Base-by-base conservation (phyloP, 2,797 vertebrate genomes). In the Pangasius larnaudii region DNA sequence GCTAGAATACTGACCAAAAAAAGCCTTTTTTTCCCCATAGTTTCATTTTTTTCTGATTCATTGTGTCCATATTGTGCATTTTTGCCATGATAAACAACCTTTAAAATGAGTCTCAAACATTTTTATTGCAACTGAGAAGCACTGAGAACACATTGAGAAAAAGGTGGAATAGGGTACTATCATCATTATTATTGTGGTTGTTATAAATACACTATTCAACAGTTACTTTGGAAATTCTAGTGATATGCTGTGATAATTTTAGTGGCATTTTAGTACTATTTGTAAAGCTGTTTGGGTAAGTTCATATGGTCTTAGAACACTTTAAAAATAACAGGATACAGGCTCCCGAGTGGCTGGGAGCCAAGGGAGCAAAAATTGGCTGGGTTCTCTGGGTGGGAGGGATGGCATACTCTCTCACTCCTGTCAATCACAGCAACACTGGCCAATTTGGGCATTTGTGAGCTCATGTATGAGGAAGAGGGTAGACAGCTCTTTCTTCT, bases 281-380 rank as follows among this genome's bases (percentile, higher is more conserved):
- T 33, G 42, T 33, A 51, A 84, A 84, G 61, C 51, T 67, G 81
- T 67, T 84, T 67, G 42, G 42, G 9, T 33, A 84, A 51, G 61
- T 51, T 18, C 39, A 84, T 63, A 84, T 67, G 81, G 81, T 53
- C 81, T 33, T 69, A 42, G 36, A 81, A 42, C 56, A 81, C 58
- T 81, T 80, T 1, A 27, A 39, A 84, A 67, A 84, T 84, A 84
- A 69, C 81, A 84, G 81, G 81, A 84, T 84, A 67, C 81, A 67
- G 46, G 81, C n/a, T 51, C 42, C 81, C n/a, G 6, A 51, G 63
- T 84, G 81, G 63, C n/a, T 2, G 2, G 18, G 61, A 84, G 81
- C 61, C 61, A 84, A 69, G 42, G 59, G 46, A 84, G 61, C 18
- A 67, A 10, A 84, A 51, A 67, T 51, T 69, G 81, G 61, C 81